Percentiles rank a stretch among this genome's conserved stretches.
Conservation (phyloP, 2,113 vertebrate genomes). For the Cyprinus carpio region DNA sequence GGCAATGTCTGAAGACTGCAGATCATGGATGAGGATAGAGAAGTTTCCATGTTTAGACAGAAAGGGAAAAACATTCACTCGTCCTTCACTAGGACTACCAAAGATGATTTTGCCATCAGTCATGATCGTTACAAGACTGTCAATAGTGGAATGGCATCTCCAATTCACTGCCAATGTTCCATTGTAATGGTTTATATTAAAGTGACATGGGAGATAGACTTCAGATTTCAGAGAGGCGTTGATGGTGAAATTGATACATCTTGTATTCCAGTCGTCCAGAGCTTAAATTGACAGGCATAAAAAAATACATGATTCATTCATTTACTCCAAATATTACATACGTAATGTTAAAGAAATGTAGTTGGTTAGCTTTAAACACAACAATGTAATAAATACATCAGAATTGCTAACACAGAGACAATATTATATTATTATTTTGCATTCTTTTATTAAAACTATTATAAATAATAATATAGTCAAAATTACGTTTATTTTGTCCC, state of each 20-base stretch:
- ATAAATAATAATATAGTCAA: no score
- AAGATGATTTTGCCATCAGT: slow-evolving; percentile 45
- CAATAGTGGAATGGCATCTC: not conserved
- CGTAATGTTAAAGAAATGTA: no score
- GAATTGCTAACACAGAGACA: no score
- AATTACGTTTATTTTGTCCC: no score
- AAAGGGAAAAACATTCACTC: no score
- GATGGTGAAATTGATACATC: slow-evolving; percentile 6
- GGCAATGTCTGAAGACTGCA: slow-evolving; percentile 62
- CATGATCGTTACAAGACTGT: slow-evolving; percentile 49
- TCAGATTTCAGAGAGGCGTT: slow-evolving; percentile 51
- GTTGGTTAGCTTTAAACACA: no score
- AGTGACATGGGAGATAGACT: slow-evolving; percentile 61
- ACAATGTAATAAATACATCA: no score
- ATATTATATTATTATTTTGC: no score
- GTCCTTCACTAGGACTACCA: slow-evolving; percentile 51
- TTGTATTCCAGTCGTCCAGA: not conserved
- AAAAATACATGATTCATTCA: no score
- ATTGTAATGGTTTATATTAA: accelerated
- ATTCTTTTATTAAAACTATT: no score
- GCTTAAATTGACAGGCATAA: slow-evolving; percentile 27
- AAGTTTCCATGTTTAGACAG: slow-evolving; percentile 56
- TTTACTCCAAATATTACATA: no score
- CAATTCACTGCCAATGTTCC: slow-evolving; percentile 24
- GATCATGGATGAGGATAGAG: slow-evolving; percentile 64